Conservation (phyloP, 2,888 invertebrate genomes). For the Axea sp. region DNA sequence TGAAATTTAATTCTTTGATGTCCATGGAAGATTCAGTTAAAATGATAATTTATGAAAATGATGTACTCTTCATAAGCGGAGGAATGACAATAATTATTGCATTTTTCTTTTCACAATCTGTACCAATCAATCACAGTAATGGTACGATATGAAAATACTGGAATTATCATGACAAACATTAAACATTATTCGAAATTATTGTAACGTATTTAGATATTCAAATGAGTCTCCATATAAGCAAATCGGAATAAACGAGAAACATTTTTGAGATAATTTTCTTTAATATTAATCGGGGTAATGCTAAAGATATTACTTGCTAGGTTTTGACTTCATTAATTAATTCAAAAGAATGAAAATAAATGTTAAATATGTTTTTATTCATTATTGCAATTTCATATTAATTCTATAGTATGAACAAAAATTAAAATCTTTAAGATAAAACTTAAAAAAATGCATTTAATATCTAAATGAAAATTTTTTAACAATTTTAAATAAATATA, state of each 20-base stretch:
- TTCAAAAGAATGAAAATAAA: too few species aligned
- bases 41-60: conserved; percentile 23
- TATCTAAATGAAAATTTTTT: too few species aligned
- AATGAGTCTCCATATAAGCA: conserved; percentile 29
- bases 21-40: neutral
- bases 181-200: conserved; percentile 18
- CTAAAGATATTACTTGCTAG: too few species aligned
- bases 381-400: too few species aligned
- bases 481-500: too few species aligned
- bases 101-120: conserved; percentile 16
- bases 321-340: too few species aligned
- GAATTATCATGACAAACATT: conserved; percentile 25
- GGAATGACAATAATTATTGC: neutral
- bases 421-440: too few species aligned
- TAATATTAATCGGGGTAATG: conserved; percentile 9
- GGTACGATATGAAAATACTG: conserved; percentile 10
- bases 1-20: too few species aligned
- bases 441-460: too few species aligned
- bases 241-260: conserved; percentile 31
- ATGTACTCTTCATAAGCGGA: neutral
- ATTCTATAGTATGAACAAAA: too few species aligned
- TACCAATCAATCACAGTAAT: conserved; percentile 25
- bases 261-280: conserved; percentile 25
- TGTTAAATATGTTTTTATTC: too few species aligned
- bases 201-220: conserved; percentile 43